These are phyloP conservation scores for Drosophila birchii DNA, from an alignment of 2,888 invertebrate genomes.

Conservation along the genomic window DNA sequence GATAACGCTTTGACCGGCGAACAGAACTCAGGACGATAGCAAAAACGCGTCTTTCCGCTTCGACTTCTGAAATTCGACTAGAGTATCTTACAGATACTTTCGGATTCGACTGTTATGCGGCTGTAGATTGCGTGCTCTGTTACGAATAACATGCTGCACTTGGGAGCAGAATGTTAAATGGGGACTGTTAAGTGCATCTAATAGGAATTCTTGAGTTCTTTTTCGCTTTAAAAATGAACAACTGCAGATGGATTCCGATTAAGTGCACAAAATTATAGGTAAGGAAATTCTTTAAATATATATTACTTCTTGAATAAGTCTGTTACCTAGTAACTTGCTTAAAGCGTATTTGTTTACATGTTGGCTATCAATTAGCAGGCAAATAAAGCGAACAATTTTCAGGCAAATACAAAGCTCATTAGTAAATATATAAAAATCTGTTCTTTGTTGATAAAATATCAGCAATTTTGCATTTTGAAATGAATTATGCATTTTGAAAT, in stretches of 20 bases:
- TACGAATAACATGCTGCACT: not conserved
- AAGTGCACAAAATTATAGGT: not conserved
- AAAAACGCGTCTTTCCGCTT: constrained; percentile 36
- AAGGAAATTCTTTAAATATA: not conserved
- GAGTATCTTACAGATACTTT: constrained; percentile 3
- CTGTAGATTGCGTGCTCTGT: constrained; percentile 9
- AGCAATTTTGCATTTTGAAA: too few species aligned
- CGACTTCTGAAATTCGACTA: constrained; percentile 31
- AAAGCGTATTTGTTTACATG: not conserved
- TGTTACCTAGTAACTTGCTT: not conserved
- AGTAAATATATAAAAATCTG: not conserved
- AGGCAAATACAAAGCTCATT: not conserved
- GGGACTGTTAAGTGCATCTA: constrained; percentile 10
- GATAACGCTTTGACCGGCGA: constrained; percentile 24
- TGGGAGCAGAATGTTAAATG: constrained; percentile 6
- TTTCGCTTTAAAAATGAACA: not conserved
- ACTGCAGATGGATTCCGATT: not conserved
- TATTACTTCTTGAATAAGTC: not conserved
- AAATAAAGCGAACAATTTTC: not conserved
- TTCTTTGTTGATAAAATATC: too few species aligned
- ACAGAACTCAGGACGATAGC: constrained; percentile 13
- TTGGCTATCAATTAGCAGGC: not conserved
- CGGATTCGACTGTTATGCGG: constrained; percentile 12
- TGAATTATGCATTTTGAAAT: too few species aligned
- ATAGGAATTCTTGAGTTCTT: not conserved